Evolutionary conservation across 1,140 invertebrate genomes (phyloP), one percentile per base, ranked within the genome.

Genomic region (Microplitis mediator): DNA sequence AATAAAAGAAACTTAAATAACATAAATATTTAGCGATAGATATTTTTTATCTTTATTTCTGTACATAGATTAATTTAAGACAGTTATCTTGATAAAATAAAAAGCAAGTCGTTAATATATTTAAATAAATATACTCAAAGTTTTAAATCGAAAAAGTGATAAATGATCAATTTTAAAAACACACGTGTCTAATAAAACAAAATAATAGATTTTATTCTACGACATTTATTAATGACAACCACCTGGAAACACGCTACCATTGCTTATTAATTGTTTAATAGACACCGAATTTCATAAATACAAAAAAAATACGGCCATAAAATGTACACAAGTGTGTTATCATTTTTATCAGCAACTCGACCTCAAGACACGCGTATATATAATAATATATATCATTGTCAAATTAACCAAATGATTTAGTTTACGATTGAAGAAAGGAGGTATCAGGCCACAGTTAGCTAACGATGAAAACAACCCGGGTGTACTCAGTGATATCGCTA

Each of bases 261-360:
- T 45, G 23, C 64, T 51, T 66, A 52, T 32, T 51, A 64, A 66
- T 23, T 66, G 14, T 51, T 66, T 51, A 66, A 31, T 51, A 50
- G 16, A 66, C 13, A 39, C 16, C 36, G 14, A 66, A 35, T 3
- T 23, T 23, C 8, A 39, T 39, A 64, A 64, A 45, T 3, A 45
- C 39, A 3, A 8, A 64, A 64, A 64, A 64, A 23, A 34, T 16
- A 52, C 62, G 63, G 23, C 65, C 32, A 45, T 60, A 50, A 64
- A 69, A 69, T 72, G 72, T 72, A 61, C 65, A 39, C 70, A 70
- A 51, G 66, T 75, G 74, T 75, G 39, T 45, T 75, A 75, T 75
- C 74, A 75, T 70, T 72, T 23, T 23, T 35, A 52, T 35, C 58
- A 34, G 61, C 11, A 60, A 54, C 39, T 56, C 9, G 14, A 23